phyloP scores from a whole-genome alignment of 2,113 vertebrate species.

The Gallinago media region DNA sequence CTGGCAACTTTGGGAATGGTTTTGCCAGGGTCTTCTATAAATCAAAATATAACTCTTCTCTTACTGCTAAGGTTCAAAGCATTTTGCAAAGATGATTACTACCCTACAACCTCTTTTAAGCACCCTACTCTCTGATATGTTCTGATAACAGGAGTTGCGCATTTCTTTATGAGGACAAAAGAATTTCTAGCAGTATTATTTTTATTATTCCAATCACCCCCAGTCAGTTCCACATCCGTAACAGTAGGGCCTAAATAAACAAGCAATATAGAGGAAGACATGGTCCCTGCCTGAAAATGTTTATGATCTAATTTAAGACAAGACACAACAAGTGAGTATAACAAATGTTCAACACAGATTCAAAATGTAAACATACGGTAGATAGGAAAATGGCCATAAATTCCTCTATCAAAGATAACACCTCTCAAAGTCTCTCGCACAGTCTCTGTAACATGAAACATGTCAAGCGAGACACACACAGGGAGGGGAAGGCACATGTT shows the following conservation, averaged over 20 bases:
- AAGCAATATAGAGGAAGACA: slow-evolving; percentile 13
- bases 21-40: neutral
- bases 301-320: slow-evolving; percentile 71
- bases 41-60: neutral
- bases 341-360: slow-evolving; percentile 66
- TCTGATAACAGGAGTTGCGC: slow-evolving; percentile 6
- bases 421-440: slow-evolving; percentile 53
- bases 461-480: neutral
- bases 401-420: slow-evolving; percentile 71
- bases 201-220: neutral
- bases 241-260: slow-evolving; percentile 2
- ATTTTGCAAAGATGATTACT: slow-evolving; percentile 1
- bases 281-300: slow-evolving; percentile 40
- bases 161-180: slow-evolving; percentile 35
- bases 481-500: neutral
- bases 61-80: slow-evolving; percentile 12
- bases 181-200: neutral
- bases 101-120: slow-evolving; percentile 14
- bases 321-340: slow-evolving; percentile 66
- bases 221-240: neutral
- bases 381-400: slow-evolving; percentile 74
- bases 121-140: neutral
- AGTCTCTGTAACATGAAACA: slow-evolving; percentile 61
- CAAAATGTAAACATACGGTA: slow-evolving; percentile 69
- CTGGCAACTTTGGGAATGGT: neutral